Base-by-base conservation (phyloP, 2,888 invertebrate genomes). In the Eurytoma adleriae region DNA sequence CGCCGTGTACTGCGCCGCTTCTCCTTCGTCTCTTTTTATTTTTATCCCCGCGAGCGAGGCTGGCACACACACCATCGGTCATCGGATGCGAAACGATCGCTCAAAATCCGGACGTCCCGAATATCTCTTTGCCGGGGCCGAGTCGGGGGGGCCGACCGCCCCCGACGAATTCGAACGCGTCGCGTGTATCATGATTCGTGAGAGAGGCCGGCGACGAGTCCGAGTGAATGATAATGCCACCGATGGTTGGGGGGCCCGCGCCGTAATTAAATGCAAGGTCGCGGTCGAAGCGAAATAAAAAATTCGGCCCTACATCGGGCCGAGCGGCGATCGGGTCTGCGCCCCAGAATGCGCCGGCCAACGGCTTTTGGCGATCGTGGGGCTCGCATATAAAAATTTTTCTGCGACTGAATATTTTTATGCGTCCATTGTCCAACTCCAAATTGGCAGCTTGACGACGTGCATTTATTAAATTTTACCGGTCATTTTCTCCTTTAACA, bases 231-330 rank as follows among this genome's bases (percentile, higher is more conserved):
- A 56, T 67, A 71, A 71, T 72, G 72, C 30, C n/a, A 10, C 13
- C 27, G 57, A n/a, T n/a, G 64, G 13, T 20, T n/a, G 16, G n/a
- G 18, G 68, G 10, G 24, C 40, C 56, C 13, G 13, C 27, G 16
- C 14, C 54, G 30, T 71, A 77, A 80, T 80, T 77, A 77, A 73
- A 62, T 73, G 77, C 77, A 80, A 80, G 80, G 80, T 77, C 76
- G 70, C 18, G 61, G 27, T 50, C 30, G 54, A 18, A 50, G 18
- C 2, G 14, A 50, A 7, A 16, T n/a, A 64, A 30, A 64, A 72
- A 62, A 18, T 61, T 61, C 24, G 52, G 18, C 14, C 40, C 40
- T 40, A 40, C 40, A 52, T 30, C 24, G 4, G 16, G 66, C 20
- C n/a, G 48, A 27, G 10, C 40, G 50, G n/a, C 64, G 40, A 40